Evolutionary conservation across 2,888 invertebrate species (phyloP), one percentile per base, ranked within the genome.

Genomic region (Noctua fimbriata): DNA sequence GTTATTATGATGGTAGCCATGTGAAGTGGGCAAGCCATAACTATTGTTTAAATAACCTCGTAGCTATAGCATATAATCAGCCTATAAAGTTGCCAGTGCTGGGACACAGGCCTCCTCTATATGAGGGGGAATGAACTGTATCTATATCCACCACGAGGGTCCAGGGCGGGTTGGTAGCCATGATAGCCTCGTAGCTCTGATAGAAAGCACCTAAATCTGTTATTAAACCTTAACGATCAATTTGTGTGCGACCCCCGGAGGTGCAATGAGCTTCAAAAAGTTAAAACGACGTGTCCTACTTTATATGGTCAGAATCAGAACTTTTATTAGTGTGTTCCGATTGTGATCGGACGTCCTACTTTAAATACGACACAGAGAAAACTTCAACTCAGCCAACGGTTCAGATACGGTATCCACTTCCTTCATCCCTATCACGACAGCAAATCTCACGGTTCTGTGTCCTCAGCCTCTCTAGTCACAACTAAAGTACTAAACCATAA

Each of bases 1-100:
- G 67, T 9, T 67, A 66, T 9, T 67, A 66, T 63, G 63, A 52
- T 12, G 24, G 28, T 69, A 36, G 66, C n/a, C 18, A 73, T 69
- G 73, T 24, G 65, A 65, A 73, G 21, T 24, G 65, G 24, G 32
- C 21, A 44, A 77, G 24, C 47, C 52, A 36, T 28, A 44, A 66
- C 10, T 14, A 44, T 67, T 67, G 67, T 67, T 18, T 44, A 7
- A n/a, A 44, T 67, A 67, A 44, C 67, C 32, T 21, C 21, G 65
- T 0, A 12, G 65, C 10, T 65, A 12, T 5, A 32, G 21, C 32
- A 63, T 32, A 21, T 63, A 10, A 63, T 63, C 18, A 36, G 32
- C 63, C 4, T 12, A 21, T 63, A 9, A 18, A 10, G 21, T 36
- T 36, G 1, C 32, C 18, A 36, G 0, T 65, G 10, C 32, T 36